Conservation (phyloP, 2,888 invertebrate species). For the Cordilura impudica region DNA sequence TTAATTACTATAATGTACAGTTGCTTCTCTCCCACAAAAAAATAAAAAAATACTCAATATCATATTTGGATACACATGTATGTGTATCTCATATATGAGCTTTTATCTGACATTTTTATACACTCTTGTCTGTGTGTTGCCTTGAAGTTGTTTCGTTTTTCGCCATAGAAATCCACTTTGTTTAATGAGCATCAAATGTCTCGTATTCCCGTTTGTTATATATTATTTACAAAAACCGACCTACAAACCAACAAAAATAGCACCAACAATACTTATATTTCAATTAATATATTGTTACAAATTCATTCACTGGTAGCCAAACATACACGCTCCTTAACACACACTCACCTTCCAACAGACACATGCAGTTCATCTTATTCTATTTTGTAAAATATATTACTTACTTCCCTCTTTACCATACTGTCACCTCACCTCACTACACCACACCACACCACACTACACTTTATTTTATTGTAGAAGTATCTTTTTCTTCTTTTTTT, state of each 20-base stretch:
- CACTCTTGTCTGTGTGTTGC: not conserved
- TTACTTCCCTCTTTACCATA: not conserved
- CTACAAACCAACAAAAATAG: conserved; percentile 64
- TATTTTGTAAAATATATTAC: conserved; percentile 1
- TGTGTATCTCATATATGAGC: not conserved
- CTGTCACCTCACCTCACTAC: not conserved
- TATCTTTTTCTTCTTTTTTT: not conserved
- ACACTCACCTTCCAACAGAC: too few relatives aligned
- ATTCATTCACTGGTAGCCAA: conserved; percentile 26
- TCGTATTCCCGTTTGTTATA: conserved; percentile 71
- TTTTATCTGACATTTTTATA: too few relatives aligned
- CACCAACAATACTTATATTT: conserved; percentile 46
- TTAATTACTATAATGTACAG: conserved; percentile 55
- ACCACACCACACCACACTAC: not conserved
- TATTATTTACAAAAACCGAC: conserved; percentile 72
- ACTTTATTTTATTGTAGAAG: not conserved
- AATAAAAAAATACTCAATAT: not conserved
- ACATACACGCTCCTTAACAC: not conserved
- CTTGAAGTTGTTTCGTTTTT: conserved; percentile 12
- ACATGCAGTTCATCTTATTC: conserved; percentile 43
- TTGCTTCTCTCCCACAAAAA: not conserved
- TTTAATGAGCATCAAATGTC: conserved; percentile 76
- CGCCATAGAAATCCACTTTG: conserved; percentile 72
- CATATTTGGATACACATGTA: not conserved
- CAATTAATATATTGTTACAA: conserved; percentile 59